phyloP scores from a whole-genome alignment of 2,888 invertebrate species.

The Empis livida region DNA sequence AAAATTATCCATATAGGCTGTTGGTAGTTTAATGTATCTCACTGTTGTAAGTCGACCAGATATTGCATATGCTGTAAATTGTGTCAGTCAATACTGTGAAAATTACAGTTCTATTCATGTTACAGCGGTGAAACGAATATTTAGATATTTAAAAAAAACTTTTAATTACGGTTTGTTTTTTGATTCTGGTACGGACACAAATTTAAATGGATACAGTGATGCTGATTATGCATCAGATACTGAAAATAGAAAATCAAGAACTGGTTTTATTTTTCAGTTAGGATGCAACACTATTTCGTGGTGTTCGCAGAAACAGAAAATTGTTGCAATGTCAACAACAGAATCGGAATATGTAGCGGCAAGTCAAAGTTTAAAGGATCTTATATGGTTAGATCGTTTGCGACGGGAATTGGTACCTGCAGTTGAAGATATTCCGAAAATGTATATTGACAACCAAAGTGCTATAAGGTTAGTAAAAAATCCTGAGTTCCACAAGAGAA shows the following conservation, averaged over 20 bases:
- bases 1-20: too few species aligned
- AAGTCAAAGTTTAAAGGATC: background rate
- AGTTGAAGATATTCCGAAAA: conserved; percentile 4
- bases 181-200: background rate
- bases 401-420: background rate
- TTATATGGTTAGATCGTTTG: background rate
- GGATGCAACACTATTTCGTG: background rate
- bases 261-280: background rate
- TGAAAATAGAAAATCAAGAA: background rate
- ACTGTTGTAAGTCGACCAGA: too few species aligned
- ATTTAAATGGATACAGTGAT: background rate
- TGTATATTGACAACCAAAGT: conserved; percentile 16
- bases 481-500: conserved; percentile 15
- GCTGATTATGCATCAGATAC: background rate
- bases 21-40: too few species aligned
- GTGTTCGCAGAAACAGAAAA: background rate
- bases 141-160: background rate
- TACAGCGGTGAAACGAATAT: background rate
- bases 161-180: background rate
- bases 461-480: conserved; percentile 14
- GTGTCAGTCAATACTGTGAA: background rate
- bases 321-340: background rate
- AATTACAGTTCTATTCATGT: background rate
- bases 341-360: background rate
- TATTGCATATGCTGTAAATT: background rate